Evolutionary conservation across 2,113 vertebrate genomes (phyloP).

Genomic region (Tringa solitaria): DNA sequence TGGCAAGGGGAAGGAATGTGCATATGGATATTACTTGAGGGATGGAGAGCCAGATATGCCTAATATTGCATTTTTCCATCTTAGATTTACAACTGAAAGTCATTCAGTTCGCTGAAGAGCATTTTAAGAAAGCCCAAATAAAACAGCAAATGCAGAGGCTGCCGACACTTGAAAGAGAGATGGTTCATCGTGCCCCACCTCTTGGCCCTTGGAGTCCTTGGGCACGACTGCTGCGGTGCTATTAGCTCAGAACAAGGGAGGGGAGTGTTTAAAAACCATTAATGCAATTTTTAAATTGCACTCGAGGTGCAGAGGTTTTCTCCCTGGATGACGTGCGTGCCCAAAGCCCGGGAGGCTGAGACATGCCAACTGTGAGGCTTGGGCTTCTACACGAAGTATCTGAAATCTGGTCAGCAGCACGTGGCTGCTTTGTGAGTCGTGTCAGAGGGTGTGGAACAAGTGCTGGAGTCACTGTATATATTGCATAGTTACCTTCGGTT

Average conservation of each 20-base stretch:
- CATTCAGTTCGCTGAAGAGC: not conserved
- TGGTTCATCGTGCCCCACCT: not conserved
- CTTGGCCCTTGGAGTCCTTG: not conserved
- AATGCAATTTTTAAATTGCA: not conserved
- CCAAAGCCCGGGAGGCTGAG: not conserved
- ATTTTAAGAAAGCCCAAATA: not conserved
- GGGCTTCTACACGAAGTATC: not conserved
- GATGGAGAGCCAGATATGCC: not conserved
- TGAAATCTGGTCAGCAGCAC: not conserved
- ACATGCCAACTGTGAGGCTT: not conserved
- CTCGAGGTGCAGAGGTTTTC: not conserved
- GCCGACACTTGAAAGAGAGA: not conserved
- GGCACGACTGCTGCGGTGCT: not conserved
- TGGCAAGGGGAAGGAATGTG: conserved; percentile 25
- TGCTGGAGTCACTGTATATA: not conserved
- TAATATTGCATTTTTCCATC: not conserved
- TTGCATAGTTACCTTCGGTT: not conserved
- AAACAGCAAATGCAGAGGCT: not conserved
- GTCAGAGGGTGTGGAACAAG: conserved; percentile 11
- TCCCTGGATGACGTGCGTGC: not conserved
- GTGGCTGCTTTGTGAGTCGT: not conserved
- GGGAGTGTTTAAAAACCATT: not conserved
- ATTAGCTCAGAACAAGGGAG: not conserved
- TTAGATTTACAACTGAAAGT: not conserved
- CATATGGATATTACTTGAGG: not conserved